phyloP scores from a whole-genome alignment of 2,113 vertebrate species.

The Centropus unirufus region DNA sequence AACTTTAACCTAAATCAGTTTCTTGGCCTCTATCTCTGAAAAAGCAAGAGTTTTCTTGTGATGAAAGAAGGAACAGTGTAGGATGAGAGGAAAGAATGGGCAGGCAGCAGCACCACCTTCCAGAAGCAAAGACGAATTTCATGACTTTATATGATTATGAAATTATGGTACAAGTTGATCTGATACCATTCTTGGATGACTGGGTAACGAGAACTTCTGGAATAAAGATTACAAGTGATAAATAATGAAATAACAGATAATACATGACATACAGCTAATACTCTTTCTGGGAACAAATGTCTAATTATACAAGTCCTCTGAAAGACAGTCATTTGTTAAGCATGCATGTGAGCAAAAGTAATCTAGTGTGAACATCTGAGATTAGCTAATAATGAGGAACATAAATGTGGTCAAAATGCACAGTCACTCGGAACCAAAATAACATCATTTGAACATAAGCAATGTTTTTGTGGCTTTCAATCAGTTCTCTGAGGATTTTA shows the following conservation, averaged over 20 bases:
- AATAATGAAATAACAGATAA: background rate
- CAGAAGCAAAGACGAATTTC: background rate
- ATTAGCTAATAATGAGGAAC: background rate
- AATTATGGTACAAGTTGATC: background rate
- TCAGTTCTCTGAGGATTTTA: background rate
- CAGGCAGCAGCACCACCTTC: background rate
- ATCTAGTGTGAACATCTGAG: background rate
- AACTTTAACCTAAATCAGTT: background rate
- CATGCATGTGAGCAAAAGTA: background rate
- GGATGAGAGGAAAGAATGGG: background rate
- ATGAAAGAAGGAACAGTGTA: accelerated
- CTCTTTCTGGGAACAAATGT: background rate
- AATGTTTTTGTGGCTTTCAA: background rate
- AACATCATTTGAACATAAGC: accelerated
- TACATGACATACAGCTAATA: background rate
- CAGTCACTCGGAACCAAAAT: background rate
- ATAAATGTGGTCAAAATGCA: background rate
- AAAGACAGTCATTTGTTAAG: background rate
- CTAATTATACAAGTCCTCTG: background rate
- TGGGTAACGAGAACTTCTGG: background rate
- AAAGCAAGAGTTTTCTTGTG: background rate
- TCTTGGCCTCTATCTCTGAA: background rate
- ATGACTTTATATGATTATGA: background rate
- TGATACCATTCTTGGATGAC: background rate
- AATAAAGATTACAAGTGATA: background rate